Percentiles rank a stretch among this genome's conserved stretches.
phyloP scores from a whole-genome alignment of 2,797 vertebrate species.

The Apogon talboti region DNA sequence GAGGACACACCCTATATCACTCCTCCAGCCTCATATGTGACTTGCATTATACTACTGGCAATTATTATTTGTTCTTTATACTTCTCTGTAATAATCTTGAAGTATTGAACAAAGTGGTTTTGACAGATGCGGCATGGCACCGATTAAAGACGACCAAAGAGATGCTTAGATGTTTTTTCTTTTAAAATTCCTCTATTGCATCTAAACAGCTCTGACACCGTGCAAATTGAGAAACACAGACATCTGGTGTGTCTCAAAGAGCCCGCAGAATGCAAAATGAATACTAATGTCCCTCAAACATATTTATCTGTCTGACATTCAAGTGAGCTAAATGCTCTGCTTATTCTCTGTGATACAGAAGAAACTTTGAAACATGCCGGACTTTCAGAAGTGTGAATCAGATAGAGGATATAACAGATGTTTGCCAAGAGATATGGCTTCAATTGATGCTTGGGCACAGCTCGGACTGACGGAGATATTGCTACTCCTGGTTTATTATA shows the following conservation, averaged over 20 bases:
- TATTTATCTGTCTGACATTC: conserved; percentile 68
- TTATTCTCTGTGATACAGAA: conserved; percentile 55
- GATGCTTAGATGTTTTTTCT: conserved; percentile 48
- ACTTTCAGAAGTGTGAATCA: conserved; percentile 48
- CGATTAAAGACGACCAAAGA: conserved; percentile 55
- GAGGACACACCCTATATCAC: conserved; percentile 54
- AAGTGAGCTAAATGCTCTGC: conserved; percentile 52
- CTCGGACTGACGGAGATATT: conserved; percentile 33
- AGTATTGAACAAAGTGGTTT: conserved; percentile 42
- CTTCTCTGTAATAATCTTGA: conserved; percentile 29
- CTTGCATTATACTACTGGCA: not conserved
- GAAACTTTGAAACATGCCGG: conserved; percentile 57
- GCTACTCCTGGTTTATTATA: conserved; percentile 25
- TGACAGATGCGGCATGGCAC: conserved; percentile 27
- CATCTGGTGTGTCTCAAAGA: conserved; percentile 75
- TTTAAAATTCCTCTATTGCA: conserved; percentile 49
- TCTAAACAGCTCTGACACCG: conserved; percentile 64
- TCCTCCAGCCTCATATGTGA: conserved; percentile 30
- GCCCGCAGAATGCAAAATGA: conserved; percentile 42
- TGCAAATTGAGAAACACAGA: conserved; percentile 70
- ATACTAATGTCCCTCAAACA: conserved; percentile 64
- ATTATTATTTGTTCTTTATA: conserved; percentile 5
- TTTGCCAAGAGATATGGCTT: conserved; percentile 64
- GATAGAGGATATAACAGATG: conserved; percentile 62
- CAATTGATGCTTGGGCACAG: conserved; percentile 45